Conservation (phyloP, 2,113 vertebrate species). For the Ophthalmolycus amberensis region DNA sequence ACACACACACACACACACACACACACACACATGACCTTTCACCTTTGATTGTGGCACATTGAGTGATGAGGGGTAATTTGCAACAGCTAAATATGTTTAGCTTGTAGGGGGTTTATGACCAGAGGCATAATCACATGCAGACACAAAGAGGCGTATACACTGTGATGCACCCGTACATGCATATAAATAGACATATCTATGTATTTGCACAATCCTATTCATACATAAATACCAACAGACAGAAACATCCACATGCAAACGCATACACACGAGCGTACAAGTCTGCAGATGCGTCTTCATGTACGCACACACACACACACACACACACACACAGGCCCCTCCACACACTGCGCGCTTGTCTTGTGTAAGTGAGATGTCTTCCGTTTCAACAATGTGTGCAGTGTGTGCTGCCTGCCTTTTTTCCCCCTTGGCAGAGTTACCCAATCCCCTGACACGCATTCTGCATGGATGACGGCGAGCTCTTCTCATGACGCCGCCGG, state of each 20-base stretch:
- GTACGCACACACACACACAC: constrained; percentile 10
- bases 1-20: constrained; percentile 3
- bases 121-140: constrained; percentile 57
- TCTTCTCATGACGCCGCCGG: constrained; percentile 79
- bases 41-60: constrained; percentile 66
- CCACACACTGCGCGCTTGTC: constrained; percentile 66
- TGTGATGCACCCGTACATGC: constrained; percentile 13
- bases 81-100: constrained; percentile 72
- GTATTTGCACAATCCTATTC: not conserved
- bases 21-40: constrained; percentile 48
- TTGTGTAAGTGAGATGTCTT: constrained; percentile 79
- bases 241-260: constrained; percentile 5
- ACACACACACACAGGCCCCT: constrained; percentile 9
- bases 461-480: constrained; percentile 77
- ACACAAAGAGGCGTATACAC: constrained; percentile 24
- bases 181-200: constrained; percentile 26
- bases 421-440: constrained; percentile 75
- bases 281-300: constrained; percentile 25
- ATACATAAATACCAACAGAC: constrained; percentile 21
- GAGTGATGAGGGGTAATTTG: constrained; percentile 78
- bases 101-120: constrained; percentile 40
- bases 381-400: constrained; percentile 80
- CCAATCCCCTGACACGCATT: constrained; percentile 81
- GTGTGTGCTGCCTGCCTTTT: constrained; percentile 73
- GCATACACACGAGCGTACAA: not conserved